Conservation (phyloP, 2,113 vertebrate species). For the Aldabrachelys gigantea region DNA sequence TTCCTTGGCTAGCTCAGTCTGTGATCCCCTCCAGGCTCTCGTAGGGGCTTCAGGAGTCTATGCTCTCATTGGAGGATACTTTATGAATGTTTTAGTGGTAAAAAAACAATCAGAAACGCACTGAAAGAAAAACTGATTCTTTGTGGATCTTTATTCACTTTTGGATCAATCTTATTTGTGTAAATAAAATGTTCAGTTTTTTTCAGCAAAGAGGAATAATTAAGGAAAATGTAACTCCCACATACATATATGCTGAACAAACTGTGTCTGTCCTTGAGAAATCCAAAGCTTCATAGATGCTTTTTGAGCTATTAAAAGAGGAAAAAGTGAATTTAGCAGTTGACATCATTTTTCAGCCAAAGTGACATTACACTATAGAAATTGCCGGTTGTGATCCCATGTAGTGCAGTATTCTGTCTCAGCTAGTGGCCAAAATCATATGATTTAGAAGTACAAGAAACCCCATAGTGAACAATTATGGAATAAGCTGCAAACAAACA, state of each 20-base stretch:
- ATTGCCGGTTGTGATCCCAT: no score
- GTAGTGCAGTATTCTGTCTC: no score
- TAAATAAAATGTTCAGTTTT: background rate
- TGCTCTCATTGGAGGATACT: conserved; percentile 90
- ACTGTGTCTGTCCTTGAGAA: background rate
- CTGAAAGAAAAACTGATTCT: background rate
- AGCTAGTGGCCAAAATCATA: no score
- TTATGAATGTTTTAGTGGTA: conserved; percentile 93
- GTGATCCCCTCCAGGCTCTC: conserved; percentile 86
- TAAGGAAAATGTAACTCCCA: background rate
- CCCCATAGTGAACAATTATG: no score
- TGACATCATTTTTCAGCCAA: background rate
- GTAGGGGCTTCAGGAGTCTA: conserved; percentile 94
- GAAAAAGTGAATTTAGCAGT: background rate
- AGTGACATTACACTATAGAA: no score
- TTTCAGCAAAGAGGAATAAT: background rate
- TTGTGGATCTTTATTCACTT: background rate
- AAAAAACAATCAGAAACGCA: conserved; percentile 37
- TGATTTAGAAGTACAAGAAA: no score
- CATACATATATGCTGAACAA: background rate
- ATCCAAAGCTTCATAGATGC: background rate
- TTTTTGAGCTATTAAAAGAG: background rate
- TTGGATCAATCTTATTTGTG: background rate
- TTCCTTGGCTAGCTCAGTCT: conserved; percentile 92
- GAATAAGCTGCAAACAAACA: no score